phyloP scores from a whole-genome alignment of 2,797 vertebrate genomes.

The Xyrichtys novacula region DNA sequence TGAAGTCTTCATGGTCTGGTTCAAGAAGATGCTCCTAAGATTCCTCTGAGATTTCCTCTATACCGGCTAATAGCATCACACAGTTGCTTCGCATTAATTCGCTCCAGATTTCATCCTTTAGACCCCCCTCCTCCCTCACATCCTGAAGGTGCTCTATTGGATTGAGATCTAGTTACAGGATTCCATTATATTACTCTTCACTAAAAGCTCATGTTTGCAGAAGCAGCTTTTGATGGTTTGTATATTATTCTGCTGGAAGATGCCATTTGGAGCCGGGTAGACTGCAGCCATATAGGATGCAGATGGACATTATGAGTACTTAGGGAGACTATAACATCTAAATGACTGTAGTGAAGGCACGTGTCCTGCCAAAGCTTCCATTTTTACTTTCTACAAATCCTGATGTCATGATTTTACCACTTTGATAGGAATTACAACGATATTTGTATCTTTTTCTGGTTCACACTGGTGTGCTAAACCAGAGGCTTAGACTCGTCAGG shows the following conservation, averaged over 20 bases:
- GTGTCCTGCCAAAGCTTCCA: too few relatives aligned
- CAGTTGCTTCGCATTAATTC: not conserved
- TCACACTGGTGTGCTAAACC: too few relatives aligned
- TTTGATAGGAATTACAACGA: too few relatives aligned
- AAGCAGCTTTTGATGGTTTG: not conserved
- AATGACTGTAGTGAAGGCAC: not conserved
- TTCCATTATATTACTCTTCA: not conserved
- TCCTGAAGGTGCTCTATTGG: not conserved
- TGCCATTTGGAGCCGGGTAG: not conserved
- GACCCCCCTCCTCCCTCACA: not conserved
- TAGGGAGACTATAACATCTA: not conserved
- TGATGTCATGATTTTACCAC: too few relatives aligned
- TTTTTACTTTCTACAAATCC: too few relatives aligned
- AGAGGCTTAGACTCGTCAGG: too few relatives aligned
- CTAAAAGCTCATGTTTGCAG: not conserved
- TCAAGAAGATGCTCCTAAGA: not conserved
- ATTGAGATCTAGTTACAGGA: not conserved
- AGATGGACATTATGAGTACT: not conserved
- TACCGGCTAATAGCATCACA: not conserved
- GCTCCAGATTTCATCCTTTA: slow-evolving; percentile 2
- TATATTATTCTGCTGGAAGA: not conserved
- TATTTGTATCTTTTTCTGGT: too few relatives aligned
- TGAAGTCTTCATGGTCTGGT: not conserved
- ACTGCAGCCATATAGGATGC: slow-evolving; percentile 1
- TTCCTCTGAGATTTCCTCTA: not conserved